phyloP scores from a whole-genome alignment of 2,797 vertebrate genomes.

The Philypnodon macrostomus region DNA sequence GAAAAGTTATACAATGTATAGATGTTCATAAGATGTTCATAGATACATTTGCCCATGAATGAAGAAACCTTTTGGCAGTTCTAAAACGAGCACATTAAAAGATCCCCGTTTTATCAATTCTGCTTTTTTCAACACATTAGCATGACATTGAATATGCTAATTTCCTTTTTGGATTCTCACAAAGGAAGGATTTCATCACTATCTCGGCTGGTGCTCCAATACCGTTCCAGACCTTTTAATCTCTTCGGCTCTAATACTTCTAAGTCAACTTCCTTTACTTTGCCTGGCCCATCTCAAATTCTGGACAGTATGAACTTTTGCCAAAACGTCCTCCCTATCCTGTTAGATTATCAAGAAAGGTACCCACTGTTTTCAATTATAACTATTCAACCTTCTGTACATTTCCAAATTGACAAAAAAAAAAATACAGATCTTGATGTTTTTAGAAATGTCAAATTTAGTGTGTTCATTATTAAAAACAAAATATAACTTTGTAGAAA shows the following conservation, averaged over 20 bases:
- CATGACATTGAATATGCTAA: slow-evolving; percentile 33
- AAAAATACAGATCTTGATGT: too few relatives aligned
- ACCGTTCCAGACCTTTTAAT: slow-evolving; percentile 37
- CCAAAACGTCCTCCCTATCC: not conserved
- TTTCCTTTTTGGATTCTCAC: slow-evolving; percentile 23
- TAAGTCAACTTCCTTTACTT: slow-evolving; percentile 37
- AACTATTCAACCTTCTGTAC: slow-evolving; percentile 9
- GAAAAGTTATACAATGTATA: too few relatives aligned
- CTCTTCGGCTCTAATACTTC: slow-evolving; percentile 23
- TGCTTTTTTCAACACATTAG: slow-evolving; percentile 15
- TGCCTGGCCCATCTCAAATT: slow-evolving; percentile 6
- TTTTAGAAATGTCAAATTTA: too few relatives aligned
- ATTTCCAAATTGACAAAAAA: too few relatives aligned
- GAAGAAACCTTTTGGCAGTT: not conserved
- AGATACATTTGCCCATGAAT: too few relatives aligned
- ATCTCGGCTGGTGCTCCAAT: slow-evolving; percentile 41
- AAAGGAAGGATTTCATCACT: slow-evolving; percentile 51
- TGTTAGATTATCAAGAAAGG: slow-evolving; percentile 13
- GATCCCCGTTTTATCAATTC: slow-evolving; percentile 9
- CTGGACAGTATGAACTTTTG: slow-evolving; percentile 21
- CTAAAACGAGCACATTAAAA: not conserved
- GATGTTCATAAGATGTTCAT: too few relatives aligned
- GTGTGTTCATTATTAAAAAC: too few relatives aligned
- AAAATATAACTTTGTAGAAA: too few relatives aligned
- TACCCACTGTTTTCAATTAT: slow-evolving; percentile 14